These are phyloP conservation scores for Phalacrocorax pelagicus DNA, from an alignment of 2,113 vertebrate genomes.

Conservation along the genomic window DNA sequence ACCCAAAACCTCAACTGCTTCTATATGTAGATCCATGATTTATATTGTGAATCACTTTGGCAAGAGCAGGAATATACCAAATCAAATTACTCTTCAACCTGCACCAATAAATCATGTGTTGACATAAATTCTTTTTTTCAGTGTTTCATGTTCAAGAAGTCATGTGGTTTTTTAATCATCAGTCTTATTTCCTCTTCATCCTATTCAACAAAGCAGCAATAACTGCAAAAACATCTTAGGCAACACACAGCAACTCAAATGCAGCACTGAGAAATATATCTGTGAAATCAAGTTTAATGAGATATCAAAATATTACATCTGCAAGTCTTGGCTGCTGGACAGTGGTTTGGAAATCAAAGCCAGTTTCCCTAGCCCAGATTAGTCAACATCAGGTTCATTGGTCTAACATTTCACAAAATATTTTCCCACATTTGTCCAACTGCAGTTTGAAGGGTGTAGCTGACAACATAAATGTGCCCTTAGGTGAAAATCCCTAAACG, in stretches of 20 bases:
- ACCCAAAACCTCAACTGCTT: not conserved
- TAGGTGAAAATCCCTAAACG: slow-evolving; percentile 71
- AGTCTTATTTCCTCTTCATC: not conserved
- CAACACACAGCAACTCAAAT: not conserved
- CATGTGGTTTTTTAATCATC: slow-evolving; percentile 43
- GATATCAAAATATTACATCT: slow-evolving; percentile 75
- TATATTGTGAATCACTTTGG: slow-evolving; percentile 23
- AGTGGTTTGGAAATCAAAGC: slow-evolving; percentile 67
- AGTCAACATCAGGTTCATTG: slow-evolving; percentile 72
- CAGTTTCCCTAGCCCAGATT: slow-evolving; percentile 63
- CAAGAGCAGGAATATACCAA: slow-evolving; percentile 49
- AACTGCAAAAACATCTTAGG: not conserved
- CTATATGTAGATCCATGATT: not conserved
- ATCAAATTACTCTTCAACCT: slow-evolving; percentile 52
- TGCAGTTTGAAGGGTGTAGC: slow-evolving; percentile 70
- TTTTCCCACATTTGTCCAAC: slow-evolving; percentile 82
- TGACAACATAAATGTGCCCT: slow-evolving; percentile 79
- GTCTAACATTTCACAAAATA: slow-evolving; percentile 79
- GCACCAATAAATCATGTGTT: slow-evolving; percentile 57
- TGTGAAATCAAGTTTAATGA: slow-evolving; percentile 71
- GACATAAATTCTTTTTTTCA: slow-evolving; percentile 27
- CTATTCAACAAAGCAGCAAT: not conserved
- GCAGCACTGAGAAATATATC: slow-evolving; percentile 19
- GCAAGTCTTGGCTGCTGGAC: slow-evolving; percentile 67
- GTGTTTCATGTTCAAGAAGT: slow-evolving; percentile 52